phyloP scores from a whole-genome alignment of 1,140 invertebrate genomes.

The Zaprionus taronus region DNA sequence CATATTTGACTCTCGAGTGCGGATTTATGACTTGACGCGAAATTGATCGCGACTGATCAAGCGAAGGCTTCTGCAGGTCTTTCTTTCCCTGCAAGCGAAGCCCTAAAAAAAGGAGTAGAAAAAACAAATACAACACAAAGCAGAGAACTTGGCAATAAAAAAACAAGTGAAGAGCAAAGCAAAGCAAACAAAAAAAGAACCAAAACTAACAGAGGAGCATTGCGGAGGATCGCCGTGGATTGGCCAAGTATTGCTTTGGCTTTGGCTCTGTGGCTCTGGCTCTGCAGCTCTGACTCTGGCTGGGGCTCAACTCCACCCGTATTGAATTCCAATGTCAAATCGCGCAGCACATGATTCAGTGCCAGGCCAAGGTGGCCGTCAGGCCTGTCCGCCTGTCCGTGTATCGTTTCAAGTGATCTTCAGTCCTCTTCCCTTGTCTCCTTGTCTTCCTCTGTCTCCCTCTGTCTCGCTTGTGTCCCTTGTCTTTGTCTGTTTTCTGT shows the following conservation, averaged over 20 bases:
- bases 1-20: conserved; percentile 73
- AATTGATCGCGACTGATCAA: conserved; percentile 65
- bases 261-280: neutral
- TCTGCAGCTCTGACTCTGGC: neutral
- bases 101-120: conserved; percentile 23
- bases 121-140: conserved; percentile 23
- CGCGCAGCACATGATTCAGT: conserved; percentile 54
- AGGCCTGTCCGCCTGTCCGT: neutral
- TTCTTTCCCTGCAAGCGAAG: conserved; percentile 17
- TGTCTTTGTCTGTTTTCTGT: neutral
- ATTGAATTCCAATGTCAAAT: conserved; percentile 78
- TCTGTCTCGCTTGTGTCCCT: neutral
- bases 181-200: neutral
- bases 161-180: conserved; percentile 6
- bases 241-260: conserved; percentile 21
- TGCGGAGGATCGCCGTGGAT: conserved; percentile 30
- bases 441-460: neutral
- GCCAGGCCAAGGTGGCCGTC: conserved; percentile 31
- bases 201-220: conserved; percentile 17
- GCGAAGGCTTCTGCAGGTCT: conserved; percentile 38
- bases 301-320: conserved; percentile 56
- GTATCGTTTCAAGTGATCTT: conserved; percentile 35
- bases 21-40: conserved; percentile 75
- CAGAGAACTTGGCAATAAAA: conserved; percentile 3
- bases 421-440: neutral